These are phyloP conservation scores for Leucophora obtusa DNA, from an alignment of 2,888 invertebrate species.

Conservation along the genomic window DNA sequence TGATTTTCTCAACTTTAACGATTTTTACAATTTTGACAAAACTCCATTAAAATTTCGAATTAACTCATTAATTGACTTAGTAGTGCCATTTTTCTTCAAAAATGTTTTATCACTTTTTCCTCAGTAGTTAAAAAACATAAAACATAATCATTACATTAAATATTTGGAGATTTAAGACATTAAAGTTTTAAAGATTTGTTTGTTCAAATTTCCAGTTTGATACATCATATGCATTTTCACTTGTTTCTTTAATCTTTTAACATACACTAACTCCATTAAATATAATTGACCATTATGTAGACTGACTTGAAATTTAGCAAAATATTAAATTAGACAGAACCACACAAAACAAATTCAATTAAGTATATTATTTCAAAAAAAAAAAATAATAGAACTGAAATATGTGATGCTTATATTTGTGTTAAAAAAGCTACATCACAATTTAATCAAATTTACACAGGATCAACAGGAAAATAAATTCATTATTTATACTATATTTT, in stretches of 20 bases:
- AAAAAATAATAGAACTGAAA: background rate
- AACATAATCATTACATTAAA: too few species aligned
- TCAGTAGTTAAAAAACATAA: too few species aligned
- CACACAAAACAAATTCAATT: background rate
- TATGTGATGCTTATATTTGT: background rate
- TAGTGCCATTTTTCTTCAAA: too few species aligned
- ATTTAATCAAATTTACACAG: background rate
- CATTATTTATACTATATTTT: background rate
- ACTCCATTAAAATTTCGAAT: too few species aligned
- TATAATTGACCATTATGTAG: conserved; percentile 9
- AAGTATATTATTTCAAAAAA: background rate
- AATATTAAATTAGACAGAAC: conserved; percentile 5
- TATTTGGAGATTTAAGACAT: too few species aligned
- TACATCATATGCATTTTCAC: background rate
- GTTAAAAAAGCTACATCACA: background rate
- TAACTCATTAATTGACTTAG: too few species aligned
- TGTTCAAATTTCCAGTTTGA: too few species aligned
- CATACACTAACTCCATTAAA: conserved; percentile 27
- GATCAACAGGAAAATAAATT: background rate
- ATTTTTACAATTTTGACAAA: too few species aligned
- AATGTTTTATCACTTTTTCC: too few species aligned
- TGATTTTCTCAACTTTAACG: too few species aligned
- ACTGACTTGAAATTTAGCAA: background rate
- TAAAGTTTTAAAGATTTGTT: too few species aligned
- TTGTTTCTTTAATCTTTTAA: background rate